A percentile compares a stretch with the other conserved stretches of the same genome.
These are phyloP conservation scores for Stenichneumon culpator DNA, from an alignment of 2,888 invertebrate genomes.

Conservation along the genomic window DNA sequence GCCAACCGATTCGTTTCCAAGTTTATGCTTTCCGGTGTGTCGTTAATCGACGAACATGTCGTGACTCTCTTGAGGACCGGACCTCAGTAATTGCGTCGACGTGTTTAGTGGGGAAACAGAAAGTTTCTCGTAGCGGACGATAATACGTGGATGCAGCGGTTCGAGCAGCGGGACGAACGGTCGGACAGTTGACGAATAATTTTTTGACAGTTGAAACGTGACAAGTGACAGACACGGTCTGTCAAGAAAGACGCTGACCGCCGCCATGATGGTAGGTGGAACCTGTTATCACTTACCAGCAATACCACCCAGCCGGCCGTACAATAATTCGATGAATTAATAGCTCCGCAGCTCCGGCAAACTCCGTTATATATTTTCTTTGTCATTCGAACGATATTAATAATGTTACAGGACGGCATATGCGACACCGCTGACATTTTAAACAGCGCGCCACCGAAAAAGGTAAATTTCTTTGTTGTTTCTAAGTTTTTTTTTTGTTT, in stretches of 20 bases:
- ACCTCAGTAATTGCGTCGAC: constrained; percentile 13
- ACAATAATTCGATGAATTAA: constrained; percentile 62
- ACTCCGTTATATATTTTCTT: not conserved
- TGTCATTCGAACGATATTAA: constrained; percentile 41
- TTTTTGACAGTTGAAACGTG: constrained; percentile 44
- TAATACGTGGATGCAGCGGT: constrained; percentile 16
- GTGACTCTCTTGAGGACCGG: constrained; percentile 21
- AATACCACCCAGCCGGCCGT: constrained; percentile 73
- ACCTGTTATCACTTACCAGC: constrained; percentile 80
- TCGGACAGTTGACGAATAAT: not conserved
- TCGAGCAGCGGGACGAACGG: not conserved
- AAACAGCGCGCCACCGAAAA: constrained; percentile 81
- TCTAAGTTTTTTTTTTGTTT: not conserved
- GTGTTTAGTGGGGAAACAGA: not conserved
- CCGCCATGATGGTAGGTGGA: constrained; percentile 85
- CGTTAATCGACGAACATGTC: constrained; percentile 19
- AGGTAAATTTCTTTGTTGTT: constrained; percentile 74
- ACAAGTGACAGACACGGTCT: constrained; percentile 59
- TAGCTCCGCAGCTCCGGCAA: not conserved
- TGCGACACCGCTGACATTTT: constrained; percentile 83
- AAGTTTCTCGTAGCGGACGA: constrained; percentile 3
- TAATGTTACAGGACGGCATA: constrained; percentile 84
- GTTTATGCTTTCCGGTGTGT: constrained; percentile 31
- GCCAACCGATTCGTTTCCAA: constrained; percentile 12
- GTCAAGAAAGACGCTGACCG: constrained; percentile 79